Evolutionary conservation across 2,888 invertebrate genomes (phyloP), one percentile per base, ranked within the genome.

Genomic region (Catocala sponsa): DNA sequence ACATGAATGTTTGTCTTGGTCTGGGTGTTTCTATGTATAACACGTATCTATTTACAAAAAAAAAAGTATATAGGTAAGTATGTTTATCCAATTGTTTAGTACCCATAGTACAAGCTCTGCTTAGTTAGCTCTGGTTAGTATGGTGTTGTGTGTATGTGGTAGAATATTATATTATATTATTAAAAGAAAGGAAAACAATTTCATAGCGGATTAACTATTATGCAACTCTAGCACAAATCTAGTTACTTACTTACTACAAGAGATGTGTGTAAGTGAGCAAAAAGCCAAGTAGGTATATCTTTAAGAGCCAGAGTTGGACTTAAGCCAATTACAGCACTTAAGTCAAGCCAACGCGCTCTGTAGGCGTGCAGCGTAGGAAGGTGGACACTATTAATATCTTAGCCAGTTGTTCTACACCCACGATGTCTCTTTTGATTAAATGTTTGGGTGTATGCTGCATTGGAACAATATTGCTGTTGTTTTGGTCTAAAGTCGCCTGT

Each of bases 281-380:
- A 72, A 68, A 52, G 59, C 51, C 51, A 50, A 65, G 55, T 61
- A 46, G 43, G 56, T 59, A 52, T 58, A 68, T 65, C 38, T 65
- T 50, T 55, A 58, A 60, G 57, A 48, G 47, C 43, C 13, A 48
- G 59, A 44, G 57, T 75, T 69, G 73, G 73, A 55, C 57, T 42
- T 11, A 11, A 55, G 74, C 75, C 72, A 72, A 74, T 74, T 70
- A 70, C 61, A 47, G 53, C 13, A 25, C 52, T 63, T 48, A 53
- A 59, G 51, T 57, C 55, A 51, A 35, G 48, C 51, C 53, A 56
- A 55, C 12, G 35, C 10, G 32, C n/a, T 48, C 41, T n/a, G 59
- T 55, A 55, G 56, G 49, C 41, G 56, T 57, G 49, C 15, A 32
- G 43, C 61, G 63, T 61, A 71, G 52, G 65, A 55, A 49, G 65